Base-by-base conservation (phyloP, 2,797 vertebrate species). In the Crocodylus rhombifer region DNA sequence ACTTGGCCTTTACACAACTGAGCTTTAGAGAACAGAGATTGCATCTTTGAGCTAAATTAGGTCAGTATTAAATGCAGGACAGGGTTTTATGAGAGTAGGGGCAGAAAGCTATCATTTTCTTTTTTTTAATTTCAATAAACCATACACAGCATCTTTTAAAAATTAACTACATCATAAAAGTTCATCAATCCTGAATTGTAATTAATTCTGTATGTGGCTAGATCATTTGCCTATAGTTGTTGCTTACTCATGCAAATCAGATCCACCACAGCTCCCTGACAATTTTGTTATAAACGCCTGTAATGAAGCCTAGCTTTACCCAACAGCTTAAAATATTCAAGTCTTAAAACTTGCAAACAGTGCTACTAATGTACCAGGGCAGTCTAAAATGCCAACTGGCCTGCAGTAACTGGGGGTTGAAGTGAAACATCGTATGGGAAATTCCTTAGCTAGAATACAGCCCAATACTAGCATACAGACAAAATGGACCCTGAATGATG, bases 161-260 rank as follows among this genome's bases (percentile, higher is more conserved):
- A 97, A 97, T 95, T 96, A 96, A 96, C 94, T 96, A 96, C 94
- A 94, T 97, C 96, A 94, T 97, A 96, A 97, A 97, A 95, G 96
- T 95, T 96, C 95, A 96, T 96, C 96, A 96, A 90, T 97, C 82
- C 84, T 96, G 94, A 95, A 94, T 95, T 95, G 89, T 93, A 97
- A 97, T 97, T 96, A 96, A 97, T 96, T 94, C 94, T 91, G 79
- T 77, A 64, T 77, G 94, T 92, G 81, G 92, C 91, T 91, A 96
- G 94, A 96, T 95, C 92, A 92, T 96, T 95, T 97, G 96, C 95
- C 94, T 84, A 96, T 95, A 94, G 95, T 95, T 96, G 94, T 95
- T 95, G 90, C 96, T 95, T 96, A 94, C 76, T 96, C 94, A 95
- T 94, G 96, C 95, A 94, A 93, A 97, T 91, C 89, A 92, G 89